Percentiles rank a stretch among this genome's conserved stretches.
Evolutionary conservation across 2,797 vertebrate genomes (phyloP).

Genomic region (Protonibea diacanthus): DNA sequence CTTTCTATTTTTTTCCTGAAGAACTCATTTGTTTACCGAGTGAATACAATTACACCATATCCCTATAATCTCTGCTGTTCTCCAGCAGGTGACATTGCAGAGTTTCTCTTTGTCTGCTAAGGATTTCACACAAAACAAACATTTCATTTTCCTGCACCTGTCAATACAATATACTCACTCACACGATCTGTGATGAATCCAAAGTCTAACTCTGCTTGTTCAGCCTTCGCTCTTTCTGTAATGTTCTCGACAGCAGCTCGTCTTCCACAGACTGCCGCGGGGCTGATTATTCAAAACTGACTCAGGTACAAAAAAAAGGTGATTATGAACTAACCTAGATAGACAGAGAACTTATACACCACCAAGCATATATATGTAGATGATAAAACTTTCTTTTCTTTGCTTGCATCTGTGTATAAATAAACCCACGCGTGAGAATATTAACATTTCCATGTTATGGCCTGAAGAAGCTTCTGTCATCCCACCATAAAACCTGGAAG

Average conservation of each 20-base stretch:
- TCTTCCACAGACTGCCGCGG: neutral
- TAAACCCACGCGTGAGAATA: neutral
- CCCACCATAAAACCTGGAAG: constrained; percentile 34
- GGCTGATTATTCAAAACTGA: constrained; percentile 23
- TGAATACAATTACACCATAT: constrained; percentile 26
- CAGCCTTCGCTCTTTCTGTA: neutral
- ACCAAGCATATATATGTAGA: neutral
- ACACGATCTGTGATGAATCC: neutral
- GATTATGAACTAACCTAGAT: constrained; percentile 20
- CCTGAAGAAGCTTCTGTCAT: neutral
- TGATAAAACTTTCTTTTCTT: neutral
- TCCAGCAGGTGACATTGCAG: neutral
- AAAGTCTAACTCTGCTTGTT: neutral
- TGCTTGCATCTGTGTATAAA: neutral
- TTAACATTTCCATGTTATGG: constrained; percentile 24
- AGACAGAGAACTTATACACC: neutral
- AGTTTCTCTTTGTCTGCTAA: constrained; percentile 33
- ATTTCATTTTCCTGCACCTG: constrained; percentile 29
- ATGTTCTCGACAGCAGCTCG: constrained; percentile 15
- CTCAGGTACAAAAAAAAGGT: neutral
- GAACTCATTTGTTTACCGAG: neutral
- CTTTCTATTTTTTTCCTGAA: neutral
- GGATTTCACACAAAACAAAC: constrained; percentile 24
- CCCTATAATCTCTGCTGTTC: constrained; percentile 16
- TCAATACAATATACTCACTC: neutral